Conservation (phyloP, 2,797 vertebrate genomes). For the Hozukius guyotensis region DNA sequence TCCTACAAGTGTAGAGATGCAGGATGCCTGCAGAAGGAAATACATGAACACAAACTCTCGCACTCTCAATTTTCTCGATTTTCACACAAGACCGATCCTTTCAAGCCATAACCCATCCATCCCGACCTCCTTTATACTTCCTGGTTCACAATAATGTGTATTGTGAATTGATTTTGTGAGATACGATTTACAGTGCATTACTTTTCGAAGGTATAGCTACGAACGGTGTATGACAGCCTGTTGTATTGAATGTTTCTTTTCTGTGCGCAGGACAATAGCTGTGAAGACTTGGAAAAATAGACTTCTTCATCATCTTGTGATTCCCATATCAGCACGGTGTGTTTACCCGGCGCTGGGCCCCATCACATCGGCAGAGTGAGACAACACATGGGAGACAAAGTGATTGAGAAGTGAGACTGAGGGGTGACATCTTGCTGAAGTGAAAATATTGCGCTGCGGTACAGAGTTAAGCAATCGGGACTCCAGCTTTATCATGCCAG, state of each 20-base stretch:
- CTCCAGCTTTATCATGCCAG: constrained; percentile 1
- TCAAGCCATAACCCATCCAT: no score
- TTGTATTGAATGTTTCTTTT: neutral
- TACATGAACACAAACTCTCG: no score
- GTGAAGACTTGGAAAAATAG: neutral
- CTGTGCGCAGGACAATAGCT: neutral
- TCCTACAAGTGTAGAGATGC: no score
- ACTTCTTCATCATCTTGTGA: constrained; percentile 18
- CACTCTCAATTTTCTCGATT: no score
- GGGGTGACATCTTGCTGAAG: constrained; percentile 34
- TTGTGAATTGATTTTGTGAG: no score
- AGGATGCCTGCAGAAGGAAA: no score
- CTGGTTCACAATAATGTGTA: no score
- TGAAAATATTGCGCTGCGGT: neutral
- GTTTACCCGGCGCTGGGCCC: neutral
- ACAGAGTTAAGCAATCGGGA: constrained; percentile 16
- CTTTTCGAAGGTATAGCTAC: no score
- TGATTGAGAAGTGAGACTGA: constrained; percentile 40
- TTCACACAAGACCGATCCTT: no score
- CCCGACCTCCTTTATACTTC: no score
- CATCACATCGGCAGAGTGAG: neutral
- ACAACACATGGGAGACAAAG: constrained; percentile 25
- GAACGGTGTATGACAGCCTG: no score
- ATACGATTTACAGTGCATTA: fast-evolving
- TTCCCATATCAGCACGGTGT: constrained; percentile 10